These are phyloP conservation scores for Cavia porcellus DNA, from an alignment of 2,113 vertebrate genomes.

Conservation along the genomic window DNA sequence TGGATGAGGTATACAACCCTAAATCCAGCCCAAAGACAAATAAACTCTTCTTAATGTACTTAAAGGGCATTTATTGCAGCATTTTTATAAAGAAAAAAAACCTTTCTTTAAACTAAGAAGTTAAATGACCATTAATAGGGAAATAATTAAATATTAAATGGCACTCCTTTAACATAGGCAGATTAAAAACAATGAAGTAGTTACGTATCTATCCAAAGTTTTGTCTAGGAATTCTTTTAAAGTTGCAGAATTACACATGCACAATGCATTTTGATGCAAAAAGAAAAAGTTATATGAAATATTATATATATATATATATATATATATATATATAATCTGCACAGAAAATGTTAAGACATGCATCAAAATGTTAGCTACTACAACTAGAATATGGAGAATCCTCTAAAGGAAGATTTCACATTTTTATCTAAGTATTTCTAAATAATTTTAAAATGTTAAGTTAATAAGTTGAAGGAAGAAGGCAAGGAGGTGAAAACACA, in stretches of 20 bases:
- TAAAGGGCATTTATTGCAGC: background rate
- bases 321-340: background rate
- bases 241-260: background rate
- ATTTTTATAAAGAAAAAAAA: background rate
- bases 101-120: background rate
- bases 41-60: background rate
- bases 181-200: background rate
- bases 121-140: background rate
- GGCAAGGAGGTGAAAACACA: background rate
- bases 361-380: background rate
- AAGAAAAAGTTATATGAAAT: background rate
- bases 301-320: too few relatives aligned
- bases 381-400: background rate
- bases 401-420: background rate
- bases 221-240: background rate
- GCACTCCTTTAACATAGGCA: background rate
- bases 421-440: background rate
- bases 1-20: background rate
- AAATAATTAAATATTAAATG: background rate
- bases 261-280: background rate
- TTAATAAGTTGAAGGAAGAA: background rate
- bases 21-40: background rate
- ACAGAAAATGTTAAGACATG: background rate
- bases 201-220: background rate
- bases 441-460: conserved; percentile 1